Conservation (phyloP, 2,113 vertebrate genomes). For the Eudorcas thomsonii region DNA sequence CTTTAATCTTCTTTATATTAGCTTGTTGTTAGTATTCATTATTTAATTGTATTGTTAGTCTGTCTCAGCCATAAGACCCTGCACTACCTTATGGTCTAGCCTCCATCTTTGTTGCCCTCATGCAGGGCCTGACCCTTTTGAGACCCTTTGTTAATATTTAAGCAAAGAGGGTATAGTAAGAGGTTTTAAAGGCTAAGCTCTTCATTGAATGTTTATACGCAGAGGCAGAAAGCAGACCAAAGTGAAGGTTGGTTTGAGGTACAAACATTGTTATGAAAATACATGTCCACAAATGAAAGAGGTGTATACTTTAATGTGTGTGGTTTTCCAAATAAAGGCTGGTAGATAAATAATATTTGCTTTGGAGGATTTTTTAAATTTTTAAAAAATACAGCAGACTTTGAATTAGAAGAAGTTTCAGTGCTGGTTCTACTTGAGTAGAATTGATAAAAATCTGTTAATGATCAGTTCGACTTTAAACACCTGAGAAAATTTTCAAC, state of each 20-base stretch:
- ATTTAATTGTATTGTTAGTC: not conserved
- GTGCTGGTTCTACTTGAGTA: not conserved
- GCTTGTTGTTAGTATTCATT: not conserved
- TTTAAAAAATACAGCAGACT: not conserved
- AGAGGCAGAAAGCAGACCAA: not conserved
- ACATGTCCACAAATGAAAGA: not conserved
- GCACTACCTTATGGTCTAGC: not conserved
- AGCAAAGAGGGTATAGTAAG: not conserved
- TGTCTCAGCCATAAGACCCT: too few relatives aligned
- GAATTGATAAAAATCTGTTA: slow-evolving; percentile 45
- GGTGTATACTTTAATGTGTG: not conserved
- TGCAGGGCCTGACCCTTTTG: not conserved
- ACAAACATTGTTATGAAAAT: not conserved
- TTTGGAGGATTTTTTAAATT: not conserved
- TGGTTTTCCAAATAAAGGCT: not conserved
- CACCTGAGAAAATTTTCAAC: slow-evolving; percentile 11
- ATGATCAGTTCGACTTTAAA: slow-evolving; percentile 33
- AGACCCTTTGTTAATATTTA: not conserved
- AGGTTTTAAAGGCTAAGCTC: not conserved
- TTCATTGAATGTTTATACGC: not conserved
- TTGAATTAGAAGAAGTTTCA: not conserved
- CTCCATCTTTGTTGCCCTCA: not conserved
- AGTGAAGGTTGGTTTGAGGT: not conserved
- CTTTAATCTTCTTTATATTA: not conserved
- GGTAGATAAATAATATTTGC: not conserved